Evolutionary conservation across 1,140 invertebrate species (phyloP), one percentile per base, ranked within the genome.

Genomic region (Cylas formicarius): DNA sequence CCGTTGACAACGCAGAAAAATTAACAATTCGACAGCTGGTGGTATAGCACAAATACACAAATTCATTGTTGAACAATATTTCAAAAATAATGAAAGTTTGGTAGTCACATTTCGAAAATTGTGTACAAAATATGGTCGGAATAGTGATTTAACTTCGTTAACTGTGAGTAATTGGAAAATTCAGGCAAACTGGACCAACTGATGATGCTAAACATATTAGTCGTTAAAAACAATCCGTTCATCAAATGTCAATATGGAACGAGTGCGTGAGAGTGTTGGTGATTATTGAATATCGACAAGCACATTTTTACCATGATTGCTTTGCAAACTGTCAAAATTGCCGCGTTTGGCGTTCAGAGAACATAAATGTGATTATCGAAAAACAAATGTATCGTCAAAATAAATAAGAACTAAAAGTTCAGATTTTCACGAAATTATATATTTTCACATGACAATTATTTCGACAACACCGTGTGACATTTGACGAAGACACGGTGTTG

Each of bases 1-100:
- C 7, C 17, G 28, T 31, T 31, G n/a, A 8, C n/a, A 31, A 5
- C 13, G 8, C 26, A 20, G 48, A 48, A 48, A 48, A 52, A 29
- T n/a, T n/a, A n/a, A n/a, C n/a, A n/a, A n/a, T n/a, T 16, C 34
- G 31, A 41, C 34, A 40, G 11, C 24, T 42, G 29, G 37, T 27
- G 38, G 33, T 17, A 47, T 31, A 36, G 22, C 37, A 29, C 0
- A 43, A 50, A 4, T 49, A 51, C 34, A 28, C 22, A 31, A 44
- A 35, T 44, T 56, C 28, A 53, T 51, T 41, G 34, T 41, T 41
- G 38, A 38, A 43, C 42, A 49, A 49, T 53, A 57, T 55, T 57
- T 55, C 22, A 50, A 55, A 57, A 53, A 53, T 50, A 48, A 53
- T 45, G 47, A 55, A 53, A 23, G 43, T 38, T 50, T 57, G 40